Evolutionary conservation across 92 coral and sea anemone species (phyloP).

Genomic region (Palythoa grandiflora): DNA sequence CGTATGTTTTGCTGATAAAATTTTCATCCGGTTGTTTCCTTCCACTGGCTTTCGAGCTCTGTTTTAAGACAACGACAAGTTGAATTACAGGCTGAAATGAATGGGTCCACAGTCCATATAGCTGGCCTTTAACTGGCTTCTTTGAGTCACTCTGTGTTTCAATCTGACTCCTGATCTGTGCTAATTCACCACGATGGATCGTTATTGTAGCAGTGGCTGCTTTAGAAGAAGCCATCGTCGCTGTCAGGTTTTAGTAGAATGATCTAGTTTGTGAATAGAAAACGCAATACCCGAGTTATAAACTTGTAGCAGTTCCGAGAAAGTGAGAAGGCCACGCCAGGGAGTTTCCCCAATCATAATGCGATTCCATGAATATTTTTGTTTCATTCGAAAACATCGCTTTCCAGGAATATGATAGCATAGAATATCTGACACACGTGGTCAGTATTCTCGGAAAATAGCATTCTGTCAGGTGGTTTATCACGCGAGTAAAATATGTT

Average conservation of each 20-base stretch:
- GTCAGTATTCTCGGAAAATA: background rate
- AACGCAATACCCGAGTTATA: background rate
- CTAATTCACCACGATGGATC: slow-evolving; percentile 66
- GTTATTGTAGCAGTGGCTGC: slow-evolving; percentile 42
- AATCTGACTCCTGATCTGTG: slow-evolving; percentile 45
- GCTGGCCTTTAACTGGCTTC: slow-evolving; percentile 33
- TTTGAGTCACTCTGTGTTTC: background rate
- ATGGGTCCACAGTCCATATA: slow-evolving; percentile 74
- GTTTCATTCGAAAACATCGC: background rate
- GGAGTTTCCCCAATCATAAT: background rate
- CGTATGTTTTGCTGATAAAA: slow-evolving; percentile 21
- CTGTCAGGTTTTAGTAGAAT: background rate
- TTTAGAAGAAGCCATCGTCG: slow-evolving; percentile 12
- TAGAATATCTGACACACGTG: background rate
- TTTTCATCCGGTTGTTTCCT: background rate
- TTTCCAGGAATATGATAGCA: background rate
- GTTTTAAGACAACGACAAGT: slow-evolving; percentile 32
- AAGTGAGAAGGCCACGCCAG: background rate
- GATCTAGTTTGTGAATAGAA: background rate
- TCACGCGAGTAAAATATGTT: too few relatives aligned
- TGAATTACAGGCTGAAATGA: slow-evolving; percentile 72
- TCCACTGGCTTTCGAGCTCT: background rate
- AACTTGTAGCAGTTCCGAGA: background rate
- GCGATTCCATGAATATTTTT: background rate
- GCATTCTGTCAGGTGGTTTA: too few relatives aligned